These are phyloP conservation scores for Euspilapteryx auroguttella DNA, from an alignment of 2,888 invertebrate genomes.

Conservation along the genomic window DNA sequence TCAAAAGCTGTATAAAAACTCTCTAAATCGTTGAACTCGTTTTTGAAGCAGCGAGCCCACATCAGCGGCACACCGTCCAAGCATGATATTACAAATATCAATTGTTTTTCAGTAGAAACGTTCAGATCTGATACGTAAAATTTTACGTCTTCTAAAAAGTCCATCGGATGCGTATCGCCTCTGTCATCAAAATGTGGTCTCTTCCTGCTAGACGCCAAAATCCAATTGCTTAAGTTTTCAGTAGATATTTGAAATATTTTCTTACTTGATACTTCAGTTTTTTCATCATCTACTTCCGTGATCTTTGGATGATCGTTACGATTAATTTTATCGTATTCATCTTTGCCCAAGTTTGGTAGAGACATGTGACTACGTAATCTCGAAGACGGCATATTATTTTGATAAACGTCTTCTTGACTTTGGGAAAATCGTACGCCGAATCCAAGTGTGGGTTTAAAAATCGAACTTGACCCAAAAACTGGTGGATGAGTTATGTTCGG, in stretches of 20 bases:
- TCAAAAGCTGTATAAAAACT: conserved; percentile 40
- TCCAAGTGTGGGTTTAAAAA: conserved; percentile 43
- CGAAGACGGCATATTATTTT: conserved; percentile 39
- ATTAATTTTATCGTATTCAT: conserved; percentile 24
- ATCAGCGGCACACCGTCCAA: conserved; percentile 44
- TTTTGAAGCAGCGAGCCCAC: conserved; percentile 50
- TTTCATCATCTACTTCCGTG: conserved; percentile 37
- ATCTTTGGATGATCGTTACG: conserved; percentile 28
- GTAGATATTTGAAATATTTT: conserved; percentile 25
- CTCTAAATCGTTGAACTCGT: conserved; percentile 33
- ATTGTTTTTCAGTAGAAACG: conserved; percentile 34
- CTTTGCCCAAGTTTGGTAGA: conserved; percentile 48
- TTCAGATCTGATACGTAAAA: conserved; percentile 43
- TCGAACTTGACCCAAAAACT: conserved; percentile 26
- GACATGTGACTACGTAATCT: conserved; percentile 48
- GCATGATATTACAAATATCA: conserved; percentile 44
- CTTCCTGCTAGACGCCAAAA: conserved; percentile 37
- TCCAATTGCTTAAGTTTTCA: conserved; percentile 41
- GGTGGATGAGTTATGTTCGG: conserved; percentile 24
- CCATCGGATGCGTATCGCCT: conserved; percentile 46
- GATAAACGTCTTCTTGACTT: conserved; percentile 47
- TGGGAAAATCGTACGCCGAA: conserved; percentile 48
- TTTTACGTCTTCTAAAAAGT: conserved; percentile 41
- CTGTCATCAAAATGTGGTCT: conserved; percentile 46
- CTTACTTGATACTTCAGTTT: conserved; percentile 16